Conservation (phyloP, 2,113 vertebrate species). For the Hydrolagus affinis region DNA sequence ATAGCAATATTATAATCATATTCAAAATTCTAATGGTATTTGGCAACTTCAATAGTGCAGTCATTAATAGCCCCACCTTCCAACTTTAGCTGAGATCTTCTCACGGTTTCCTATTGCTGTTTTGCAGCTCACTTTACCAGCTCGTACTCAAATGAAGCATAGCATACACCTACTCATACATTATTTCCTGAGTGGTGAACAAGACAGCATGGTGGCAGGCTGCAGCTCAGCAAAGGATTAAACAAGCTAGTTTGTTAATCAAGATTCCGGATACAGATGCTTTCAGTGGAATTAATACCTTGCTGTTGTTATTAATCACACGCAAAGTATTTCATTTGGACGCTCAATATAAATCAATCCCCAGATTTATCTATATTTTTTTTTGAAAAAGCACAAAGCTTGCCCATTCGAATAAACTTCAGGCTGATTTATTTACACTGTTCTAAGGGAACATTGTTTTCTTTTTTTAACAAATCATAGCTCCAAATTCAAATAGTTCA, state of each 20-base stretch:
- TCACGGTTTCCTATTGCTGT: neutral
- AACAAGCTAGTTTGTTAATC: constrained; percentile 19
- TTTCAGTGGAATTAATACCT: constrained; percentile 28
- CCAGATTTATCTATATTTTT: constrained; percentile 21
- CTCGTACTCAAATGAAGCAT: constrained; percentile 22
- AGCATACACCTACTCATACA: constrained; percentile 1
- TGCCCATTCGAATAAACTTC: constrained; percentile 8
- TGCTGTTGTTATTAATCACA: constrained; percentile 26
- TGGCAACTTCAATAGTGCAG: no score
- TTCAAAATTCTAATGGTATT: neutral
- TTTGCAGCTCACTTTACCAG: constrained; percentile 12
- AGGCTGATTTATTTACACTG: constrained; percentile 6
- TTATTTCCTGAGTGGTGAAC: constrained; percentile 27
- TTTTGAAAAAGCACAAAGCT: constrained; percentile 25
- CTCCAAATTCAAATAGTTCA: constrained; percentile 12
- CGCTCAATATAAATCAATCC: constrained; percentile 13
- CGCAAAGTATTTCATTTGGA: constrained; percentile 23
- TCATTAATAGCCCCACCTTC: neutral
- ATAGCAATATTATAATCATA: no score
- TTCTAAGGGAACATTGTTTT: neutral
- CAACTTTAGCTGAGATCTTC: neutral
- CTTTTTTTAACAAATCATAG: neutral
- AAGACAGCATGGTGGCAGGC: constrained; percentile 15
- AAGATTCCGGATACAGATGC: constrained; percentile 27
- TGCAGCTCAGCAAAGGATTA: constrained; percentile 29